Evolutionary conservation across 2,797 vertebrate genomes (phyloP).

Genomic region (Clarias laeviceps): DNA sequence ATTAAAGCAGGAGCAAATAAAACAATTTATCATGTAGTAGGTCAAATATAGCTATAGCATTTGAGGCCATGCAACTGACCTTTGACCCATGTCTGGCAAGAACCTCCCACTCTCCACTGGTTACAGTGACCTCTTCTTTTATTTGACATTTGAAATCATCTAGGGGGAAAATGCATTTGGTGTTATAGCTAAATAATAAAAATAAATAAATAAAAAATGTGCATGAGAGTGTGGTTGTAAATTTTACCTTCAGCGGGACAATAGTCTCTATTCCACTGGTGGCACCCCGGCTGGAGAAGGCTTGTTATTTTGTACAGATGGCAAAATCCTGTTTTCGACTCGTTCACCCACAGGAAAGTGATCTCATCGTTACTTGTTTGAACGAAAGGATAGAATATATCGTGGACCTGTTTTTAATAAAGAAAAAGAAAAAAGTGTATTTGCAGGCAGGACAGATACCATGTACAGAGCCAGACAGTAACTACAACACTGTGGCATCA

Average conservation of each 20-base stretch:
- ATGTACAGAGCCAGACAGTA: neutral
- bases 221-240: neutral
- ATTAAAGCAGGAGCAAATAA: neutral
- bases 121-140: constrained; percentile 81
- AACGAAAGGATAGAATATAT: constrained; percentile 85
- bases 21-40: neutral
- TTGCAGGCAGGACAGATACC: neutral
- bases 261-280: constrained; percentile 76
- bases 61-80: constrained; percentile 64
- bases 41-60: neutral
- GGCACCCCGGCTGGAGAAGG: constrained; percentile 68
- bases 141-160: constrained; percentile 83
- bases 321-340: constrained; percentile 84
- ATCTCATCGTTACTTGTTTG: constrained; percentile 79
- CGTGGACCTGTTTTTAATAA: constrained; percentile 75
- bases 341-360: constrained; percentile 81
- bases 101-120: constrained; percentile 88
- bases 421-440: neutral
- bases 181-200: neutral
- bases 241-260: constrained; percentile 49
- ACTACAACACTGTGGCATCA: neutral
- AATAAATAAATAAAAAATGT: neutral
- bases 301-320: constrained; percentile 83
- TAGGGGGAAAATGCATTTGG: constrained; percentile 39
- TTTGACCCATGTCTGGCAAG: constrained; percentile 83